phyloP scores from a whole-genome alignment of 2,888 invertebrate genomes.

The Limenitis camilla region DNA sequence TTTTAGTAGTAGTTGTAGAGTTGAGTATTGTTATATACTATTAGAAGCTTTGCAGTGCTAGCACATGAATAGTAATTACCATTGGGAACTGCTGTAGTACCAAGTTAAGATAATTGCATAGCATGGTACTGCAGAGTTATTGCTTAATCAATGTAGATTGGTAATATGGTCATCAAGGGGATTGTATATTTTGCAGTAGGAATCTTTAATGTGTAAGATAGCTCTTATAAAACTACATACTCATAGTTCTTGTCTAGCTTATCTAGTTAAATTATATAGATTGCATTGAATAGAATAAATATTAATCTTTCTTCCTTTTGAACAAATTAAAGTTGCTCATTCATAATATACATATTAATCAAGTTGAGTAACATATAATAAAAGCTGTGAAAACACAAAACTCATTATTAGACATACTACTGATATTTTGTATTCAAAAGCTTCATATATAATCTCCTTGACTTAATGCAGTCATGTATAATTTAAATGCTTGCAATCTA shows the following conservation, averaged over 20 bases:
- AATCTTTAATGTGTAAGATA: background rate
- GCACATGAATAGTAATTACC: conserved; percentile 36
- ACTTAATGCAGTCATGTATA: conserved; percentile 33
- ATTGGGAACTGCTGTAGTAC: conserved; percentile 15
- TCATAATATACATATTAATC: background rate
- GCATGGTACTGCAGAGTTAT: conserved; percentile 37
- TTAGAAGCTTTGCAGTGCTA: conserved; percentile 58
- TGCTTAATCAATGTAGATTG: conserved; percentile 59
- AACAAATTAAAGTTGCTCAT: background rate
- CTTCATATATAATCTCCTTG: conserved; percentile 34
- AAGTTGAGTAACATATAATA: background rate
- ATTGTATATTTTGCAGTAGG: conserved; percentile 35
- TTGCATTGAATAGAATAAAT: background rate
- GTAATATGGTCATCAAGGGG: conserved; percentile 50
- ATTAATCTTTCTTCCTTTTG: background rate
- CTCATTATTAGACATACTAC: conserved; percentile 6
- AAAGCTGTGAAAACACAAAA: conserved; percentile 5
- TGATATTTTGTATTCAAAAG: background rate
- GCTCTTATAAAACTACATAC: background rate
- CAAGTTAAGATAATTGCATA: conserved; percentile 25
- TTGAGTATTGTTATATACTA: conserved; percentile 47
- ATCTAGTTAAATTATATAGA: background rate
- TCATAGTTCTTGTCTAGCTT: background rate
- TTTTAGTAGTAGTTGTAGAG: conserved; percentile 49
- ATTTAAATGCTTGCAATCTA: conserved; percentile 49